Evolutionary conservation across 2,113 vertebrate genomes (phyloP), one percentile per base, ranked within the genome.

Genomic region (Dasyprocta punctata): DNA sequence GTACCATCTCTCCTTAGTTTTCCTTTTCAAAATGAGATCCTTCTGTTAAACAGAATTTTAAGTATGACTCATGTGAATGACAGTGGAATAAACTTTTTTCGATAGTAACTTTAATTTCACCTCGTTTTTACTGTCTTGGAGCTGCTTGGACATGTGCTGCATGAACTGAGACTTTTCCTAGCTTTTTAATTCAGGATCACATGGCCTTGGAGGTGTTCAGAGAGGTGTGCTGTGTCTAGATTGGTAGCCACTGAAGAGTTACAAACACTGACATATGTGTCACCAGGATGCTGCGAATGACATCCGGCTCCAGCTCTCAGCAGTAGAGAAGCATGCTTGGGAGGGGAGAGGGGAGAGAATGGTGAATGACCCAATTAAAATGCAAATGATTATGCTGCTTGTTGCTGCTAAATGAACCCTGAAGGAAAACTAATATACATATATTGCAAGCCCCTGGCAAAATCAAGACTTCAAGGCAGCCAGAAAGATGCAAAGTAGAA

Each of bases 331-430:
- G 28, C 47, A 8, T 3, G 49, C 38, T 80, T 22, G 41, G 75
- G 41, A n/a, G 73, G 60, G 5, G 24, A 16, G 52, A 52, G 56
- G 75, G 41, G 26, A 52, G 52, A 65, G 26, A 49, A 20, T 41
- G 44, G 81, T 81, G 47, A 95, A 60, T 20, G 75, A 88, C 69
- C 94, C 90, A 95, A 88, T 95, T 97, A 97, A 97, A 96, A 97
- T 92, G 81, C 94, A 98, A 97, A 95, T 92, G 65, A 58, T 41
- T 54, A 54, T 75, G 69, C 63, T 49, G 80, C 90, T 87, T 85
- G 69, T 36, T 95, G 93, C 95, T 93, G 93, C 90, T 92, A 94
- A 97, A 94, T 94, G 87, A 93, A 90, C 80, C 89, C 85, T 61
- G 87, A 95, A 96, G 94, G 92, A 85, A 97, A 97, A 96, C 94